Evolutionary conservation across 2,113 vertebrate genomes (phyloP), one percentile per base, ranked within the genome.

Genomic region (Psilopsiagon aymara): DNA sequence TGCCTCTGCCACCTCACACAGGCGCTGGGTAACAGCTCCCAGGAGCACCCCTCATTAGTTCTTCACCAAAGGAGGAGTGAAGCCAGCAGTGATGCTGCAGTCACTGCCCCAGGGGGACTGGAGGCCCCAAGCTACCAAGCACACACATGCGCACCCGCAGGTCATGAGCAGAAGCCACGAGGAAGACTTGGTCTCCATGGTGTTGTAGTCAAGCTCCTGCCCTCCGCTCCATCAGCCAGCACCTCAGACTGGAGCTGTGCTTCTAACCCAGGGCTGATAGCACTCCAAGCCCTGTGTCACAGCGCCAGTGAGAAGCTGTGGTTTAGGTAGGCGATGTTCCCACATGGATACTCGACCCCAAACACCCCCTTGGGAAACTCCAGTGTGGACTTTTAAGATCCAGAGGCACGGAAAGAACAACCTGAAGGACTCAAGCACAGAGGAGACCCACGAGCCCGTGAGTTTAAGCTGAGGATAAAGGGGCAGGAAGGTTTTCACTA

Each of bases 181-280:
- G 19, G 28, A 70, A 69, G 31, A 47, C 6, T 4, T 3, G 15
- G 18, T 31, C 70, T 59, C 88, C 3, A 3, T 6, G 15, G 39
- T 4, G 8, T 1, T 4, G 8, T 1, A n/a, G 25, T 7, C 15
- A 3, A 41, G 70, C 63, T 37, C 25, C 55, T 1, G 5, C 4
- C 2, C 57, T 33, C 23, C 9, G 4, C 57, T 35, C 57, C 57
- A 35, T 35, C 9, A 10, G 57, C 57, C 57, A 59, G 57, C 57
- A 16, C 21, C 33, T 24, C 33, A 7, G 13, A 35, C 33, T 35
- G 15, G 57, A 59, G 57, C 33, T 35, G 21, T 23, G 57, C 57
- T 59, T 14, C 57, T 35, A 24, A 24, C 20, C 33, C 10, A 24
- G 57, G 17, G 10, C 47, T 62, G 10, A 55, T 15, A 24, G n/a